These are phyloP conservation scores for Campylorhamphus procurvoides DNA, from an alignment of 2,113 vertebrate species.

Conservation along the genomic window DNA sequence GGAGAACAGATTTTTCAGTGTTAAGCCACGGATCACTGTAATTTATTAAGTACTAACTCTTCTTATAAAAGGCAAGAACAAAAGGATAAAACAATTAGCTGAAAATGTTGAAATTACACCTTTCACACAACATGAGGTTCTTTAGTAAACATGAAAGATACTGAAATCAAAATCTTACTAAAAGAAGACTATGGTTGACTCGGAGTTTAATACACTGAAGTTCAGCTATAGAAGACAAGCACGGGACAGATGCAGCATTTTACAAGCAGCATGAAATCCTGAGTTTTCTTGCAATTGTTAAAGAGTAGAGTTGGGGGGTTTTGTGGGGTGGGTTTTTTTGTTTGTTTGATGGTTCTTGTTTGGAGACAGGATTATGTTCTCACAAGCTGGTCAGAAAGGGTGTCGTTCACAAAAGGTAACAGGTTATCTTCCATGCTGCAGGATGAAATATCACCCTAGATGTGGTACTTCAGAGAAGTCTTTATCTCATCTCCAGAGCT, in stretches of 20 bases:
- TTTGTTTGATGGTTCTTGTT: not conserved
- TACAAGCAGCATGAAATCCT: not conserved
- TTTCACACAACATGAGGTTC: not conserved
- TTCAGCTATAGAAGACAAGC: not conserved
- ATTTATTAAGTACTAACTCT: not conserved
- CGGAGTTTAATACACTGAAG: not conserved
- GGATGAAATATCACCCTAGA: conserved; percentile 63
- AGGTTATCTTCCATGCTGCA: conserved; percentile 16
- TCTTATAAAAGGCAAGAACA: not conserved
- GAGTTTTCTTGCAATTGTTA: not conserved
- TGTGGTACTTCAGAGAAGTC: not conserved
- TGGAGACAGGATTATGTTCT: not conserved
- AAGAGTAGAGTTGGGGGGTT: not conserved
- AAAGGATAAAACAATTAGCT: not conserved
- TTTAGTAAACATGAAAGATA: not conserved
- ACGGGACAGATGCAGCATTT: not conserved
- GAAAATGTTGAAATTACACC: not conserved
- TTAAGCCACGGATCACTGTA: not conserved
- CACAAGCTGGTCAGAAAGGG: not conserved
- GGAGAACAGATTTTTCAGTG: not conserved
- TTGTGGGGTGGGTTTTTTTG: not conserved
- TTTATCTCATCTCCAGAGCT: conserved; percentile 3
- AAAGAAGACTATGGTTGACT: not conserved
- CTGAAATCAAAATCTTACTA: not conserved
- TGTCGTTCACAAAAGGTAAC: conserved; percentile 12